Conservation (phyloP, 2,797 vertebrate genomes). For the Phylloscopus collybita region DNA sequence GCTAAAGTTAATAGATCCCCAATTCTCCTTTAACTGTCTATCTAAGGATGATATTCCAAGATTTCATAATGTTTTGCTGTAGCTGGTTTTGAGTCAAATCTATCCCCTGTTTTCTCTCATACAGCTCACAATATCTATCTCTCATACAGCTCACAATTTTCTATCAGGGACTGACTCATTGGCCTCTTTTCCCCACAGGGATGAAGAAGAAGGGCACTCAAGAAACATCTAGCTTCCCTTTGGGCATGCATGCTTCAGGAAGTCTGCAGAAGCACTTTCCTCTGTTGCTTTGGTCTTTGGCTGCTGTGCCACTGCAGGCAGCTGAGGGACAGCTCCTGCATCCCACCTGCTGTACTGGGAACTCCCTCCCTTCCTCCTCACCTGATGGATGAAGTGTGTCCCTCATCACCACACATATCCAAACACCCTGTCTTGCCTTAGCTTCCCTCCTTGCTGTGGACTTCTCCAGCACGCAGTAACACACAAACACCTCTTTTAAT, state of each 20-base stretch:
- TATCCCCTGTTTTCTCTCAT: not conserved
- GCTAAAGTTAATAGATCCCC: slow-evolving; percentile 42
- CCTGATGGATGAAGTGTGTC: not conserved
- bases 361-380: not conserved
- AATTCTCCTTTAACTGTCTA: slow-evolving; percentile 18
- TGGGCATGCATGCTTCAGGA: not conserved
- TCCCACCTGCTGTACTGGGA: rapidly evolving
- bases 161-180: not conserved
- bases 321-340: not conserved
- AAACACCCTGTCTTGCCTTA: not conserved
- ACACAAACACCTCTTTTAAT: not conserved
- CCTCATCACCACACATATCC: not conserved
- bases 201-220: not conserved
- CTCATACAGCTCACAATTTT: not conserved
- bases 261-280: not conserved
- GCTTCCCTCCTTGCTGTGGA: not conserved
- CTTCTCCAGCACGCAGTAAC: not conserved
- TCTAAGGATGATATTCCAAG: slow-evolving; percentile 41
- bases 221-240: not conserved
- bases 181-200: not conserved
- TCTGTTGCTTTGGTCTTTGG: not conserved
- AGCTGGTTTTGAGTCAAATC: slow-evolving; percentile 49
- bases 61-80: slow-evolving; percentile 12
- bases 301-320: not conserved
- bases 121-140: not conserved